A percentile compares a stretch with the other conserved stretches of the same genome.
phyloP scores from a whole-genome alignment of 2,888 invertebrate species.

The Belgica antarctica region DNA sequence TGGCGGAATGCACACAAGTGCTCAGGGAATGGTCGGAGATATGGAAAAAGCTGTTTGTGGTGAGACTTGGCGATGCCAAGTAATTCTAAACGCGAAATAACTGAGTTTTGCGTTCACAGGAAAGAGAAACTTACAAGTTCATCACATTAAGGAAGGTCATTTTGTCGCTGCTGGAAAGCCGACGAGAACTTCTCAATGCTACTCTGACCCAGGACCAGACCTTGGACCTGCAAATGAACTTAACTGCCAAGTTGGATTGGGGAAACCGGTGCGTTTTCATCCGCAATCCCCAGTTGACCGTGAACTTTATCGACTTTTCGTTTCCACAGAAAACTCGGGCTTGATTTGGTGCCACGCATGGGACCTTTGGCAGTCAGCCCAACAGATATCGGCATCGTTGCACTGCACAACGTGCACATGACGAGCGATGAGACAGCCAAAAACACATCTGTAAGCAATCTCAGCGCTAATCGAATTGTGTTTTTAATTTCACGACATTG shows the following conservation, averaged over 20 bases:
- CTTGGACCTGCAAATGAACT: conserved; percentile 77
- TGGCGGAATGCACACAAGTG: conserved; percentile 85
- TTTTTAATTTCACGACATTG: conserved; percentile 30
- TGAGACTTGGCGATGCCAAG: conserved; percentile 55
- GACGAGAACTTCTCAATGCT: conserved; percentile 79
- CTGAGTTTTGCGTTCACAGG: conserved; percentile 57
- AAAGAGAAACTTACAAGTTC: conserved; percentile 80
- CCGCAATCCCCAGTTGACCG: not conserved
- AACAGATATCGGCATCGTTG: conserved; percentile 83
- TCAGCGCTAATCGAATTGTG: conserved; percentile 7
- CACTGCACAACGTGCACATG: conserved; percentile 79
- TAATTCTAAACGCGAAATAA: not conserved
- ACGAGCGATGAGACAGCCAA: conserved; percentile 71
- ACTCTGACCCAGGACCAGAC: conserved; percentile 91
- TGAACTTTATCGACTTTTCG: not conserved
- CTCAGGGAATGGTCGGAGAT: conserved; percentile 90
- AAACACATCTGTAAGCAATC: conserved; percentile 64
- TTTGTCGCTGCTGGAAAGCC: conserved; percentile 81
- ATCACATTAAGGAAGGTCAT: conserved; percentile 83
- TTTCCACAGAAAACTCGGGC: conserved; percentile 75
- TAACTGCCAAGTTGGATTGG: conserved; percentile 92
- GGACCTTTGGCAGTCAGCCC: conserved; percentile 88
- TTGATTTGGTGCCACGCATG: conserved; percentile 88
- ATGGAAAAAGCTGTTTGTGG: conserved; percentile 91
- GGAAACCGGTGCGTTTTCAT: conserved; percentile 78